These are phyloP conservation scores for Alethe castanea DNA, from an alignment of 2,113 vertebrate genomes.

Conservation along the genomic window DNA sequence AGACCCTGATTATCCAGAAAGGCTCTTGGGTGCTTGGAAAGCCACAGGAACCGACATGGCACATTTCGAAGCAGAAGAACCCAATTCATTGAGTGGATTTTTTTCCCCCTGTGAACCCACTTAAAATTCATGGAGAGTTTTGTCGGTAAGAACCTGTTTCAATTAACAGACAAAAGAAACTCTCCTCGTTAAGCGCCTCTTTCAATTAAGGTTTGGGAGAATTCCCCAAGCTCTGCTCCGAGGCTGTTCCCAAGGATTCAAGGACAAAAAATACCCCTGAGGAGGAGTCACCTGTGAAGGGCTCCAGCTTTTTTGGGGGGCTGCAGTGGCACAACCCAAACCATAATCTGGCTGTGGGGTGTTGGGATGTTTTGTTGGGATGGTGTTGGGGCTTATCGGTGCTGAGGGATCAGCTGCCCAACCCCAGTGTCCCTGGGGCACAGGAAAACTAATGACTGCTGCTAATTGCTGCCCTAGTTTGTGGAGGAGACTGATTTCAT, in stretches of 20 bases:
- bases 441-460: slow-evolving; percentile 4
- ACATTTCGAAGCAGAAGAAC: slow-evolving; percentile 31
- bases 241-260: neutral
- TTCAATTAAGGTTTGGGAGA: slow-evolving; percentile 58
- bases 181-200: slow-evolving; percentile 46
- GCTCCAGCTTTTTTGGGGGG: fast-evolving
- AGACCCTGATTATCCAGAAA: neutral
- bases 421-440: neutral
- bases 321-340: fast-evolving
- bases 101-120: neutral
- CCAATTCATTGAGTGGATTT: slow-evolving; percentile 19
- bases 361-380: neutral
- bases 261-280: neutral
- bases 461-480: slow-evolving; percentile 40
- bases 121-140: slow-evolving; percentile 66
- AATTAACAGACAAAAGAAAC: slow-evolving; percentile 61
- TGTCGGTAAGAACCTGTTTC: slow-evolving; percentile 64
- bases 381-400: fast-evolving
- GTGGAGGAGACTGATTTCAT: neutral
- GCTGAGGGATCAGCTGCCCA: neutral
- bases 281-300: neutral
- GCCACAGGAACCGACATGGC: neutral
- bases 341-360: neutral
- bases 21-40: neutral
- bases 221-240: slow-evolving; percentile 3